phyloP scores from a whole-genome alignment of 2,888 invertebrate genomes.

The Phrixothrix hirtus region DNA sequence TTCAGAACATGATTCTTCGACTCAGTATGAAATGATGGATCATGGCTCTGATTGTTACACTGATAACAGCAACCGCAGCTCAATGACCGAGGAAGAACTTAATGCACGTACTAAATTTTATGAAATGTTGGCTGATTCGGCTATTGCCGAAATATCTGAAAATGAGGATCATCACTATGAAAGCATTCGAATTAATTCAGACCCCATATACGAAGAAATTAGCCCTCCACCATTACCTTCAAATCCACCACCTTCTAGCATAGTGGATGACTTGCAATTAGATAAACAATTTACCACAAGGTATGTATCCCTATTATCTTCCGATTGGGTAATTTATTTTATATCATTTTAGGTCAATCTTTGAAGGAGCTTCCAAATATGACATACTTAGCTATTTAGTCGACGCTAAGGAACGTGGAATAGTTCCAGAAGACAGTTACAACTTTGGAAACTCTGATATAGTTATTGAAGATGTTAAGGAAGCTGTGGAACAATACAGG shows the following conservation, averaged over 20 bases:
- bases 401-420: conserved; percentile 79
- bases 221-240: conserved; percentile 79
- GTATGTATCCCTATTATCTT: too few species aligned
- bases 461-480: conserved; percentile 59
- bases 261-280: conserved; percentile 66
- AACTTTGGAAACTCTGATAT: conserved; percentile 61
- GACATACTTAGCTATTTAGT: conserved; percentile 88
- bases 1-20: conserved; percentile 62
- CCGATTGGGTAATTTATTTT: too few species aligned
- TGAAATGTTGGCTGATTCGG: conserved; percentile 72
- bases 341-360: conserved; percentile 66
- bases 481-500: conserved; percentile 65
- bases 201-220: conserved; percentile 80
- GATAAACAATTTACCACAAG: conserved; percentile 71
- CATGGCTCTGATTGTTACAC: conserved; percentile 75
- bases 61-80: conserved; percentile 59
- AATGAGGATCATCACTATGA: conserved; percentile 74
- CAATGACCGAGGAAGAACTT: conserved; percentile 64
- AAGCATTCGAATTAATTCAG: conserved; percentile 67
- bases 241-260: conserved; percentile 74
- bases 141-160: conserved; percentile 69
- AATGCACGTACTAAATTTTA: conserved; percentile 71
- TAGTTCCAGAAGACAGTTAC: conserved; percentile 71
- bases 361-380: conserved; percentile 84
- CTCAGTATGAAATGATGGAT: conserved; percentile 77